A percentile compares a stretch with the other conserved stretches of the same genome.
phyloP scores from a whole-genome alignment of 1,140 invertebrate species.

The Neotoxoptera formosana region DNA sequence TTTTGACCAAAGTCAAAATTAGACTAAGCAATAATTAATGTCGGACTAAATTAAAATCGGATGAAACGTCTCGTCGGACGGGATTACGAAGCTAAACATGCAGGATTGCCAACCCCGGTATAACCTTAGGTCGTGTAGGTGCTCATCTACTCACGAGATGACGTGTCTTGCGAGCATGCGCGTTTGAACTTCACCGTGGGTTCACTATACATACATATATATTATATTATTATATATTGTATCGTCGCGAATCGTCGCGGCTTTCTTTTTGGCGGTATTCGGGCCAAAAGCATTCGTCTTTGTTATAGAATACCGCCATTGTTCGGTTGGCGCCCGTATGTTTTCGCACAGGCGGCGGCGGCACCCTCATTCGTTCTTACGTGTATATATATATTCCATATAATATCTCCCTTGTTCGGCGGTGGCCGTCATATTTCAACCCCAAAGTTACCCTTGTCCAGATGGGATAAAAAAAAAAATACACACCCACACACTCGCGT shows the following conservation, averaged over 20 bases:
- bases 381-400: slow-evolving; percentile 7
- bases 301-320: slow-evolving; percentile 28
- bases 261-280: neutral
- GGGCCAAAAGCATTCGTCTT: slow-evolving; percentile 30
- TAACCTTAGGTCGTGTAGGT: neutral
- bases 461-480: neutral
- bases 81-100: neutral
- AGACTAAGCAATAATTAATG: neutral
- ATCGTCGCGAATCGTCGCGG: neutral
- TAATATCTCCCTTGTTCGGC: neutral
- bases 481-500: neutral
- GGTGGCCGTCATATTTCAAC: slow-evolving; percentile 33
- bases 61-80: too few species aligned
- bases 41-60: neutral
- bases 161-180: neutral
- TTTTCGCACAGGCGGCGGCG: neutral
- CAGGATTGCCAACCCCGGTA: neutral
- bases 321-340: slow-evolving; percentile 43
- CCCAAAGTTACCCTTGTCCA: slow-evolving; percentile 30
- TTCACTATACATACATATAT: neutral
- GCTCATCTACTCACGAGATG: neutral
- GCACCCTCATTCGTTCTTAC: neutral
- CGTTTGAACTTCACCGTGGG: neutral
- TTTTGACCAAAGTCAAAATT: neutral
- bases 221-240: too few species aligned